These are phyloP conservation scores for Acrocephalus kingi DNA, from an alignment of 2,113 vertebrate genomes.

Conservation along the genomic window DNA sequence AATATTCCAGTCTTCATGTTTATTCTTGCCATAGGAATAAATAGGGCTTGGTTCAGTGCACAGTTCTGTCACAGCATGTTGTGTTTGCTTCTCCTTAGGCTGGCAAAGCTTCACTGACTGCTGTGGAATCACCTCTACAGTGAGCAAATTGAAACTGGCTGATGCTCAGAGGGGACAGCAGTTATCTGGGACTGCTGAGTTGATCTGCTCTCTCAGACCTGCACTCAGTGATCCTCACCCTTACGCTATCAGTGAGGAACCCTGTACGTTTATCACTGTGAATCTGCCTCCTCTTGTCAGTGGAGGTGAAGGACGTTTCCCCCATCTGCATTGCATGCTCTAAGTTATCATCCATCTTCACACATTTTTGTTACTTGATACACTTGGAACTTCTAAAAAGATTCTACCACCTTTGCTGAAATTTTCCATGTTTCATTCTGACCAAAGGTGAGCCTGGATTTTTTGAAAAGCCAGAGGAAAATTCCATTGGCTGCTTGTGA, in stretches of 20 bases:
- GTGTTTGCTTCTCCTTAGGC: not conserved
- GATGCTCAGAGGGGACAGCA: not conserved
- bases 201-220: not conserved
- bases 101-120: not conserved
- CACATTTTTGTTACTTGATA: not conserved
- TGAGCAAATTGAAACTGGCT: not conserved
- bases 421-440: slow-evolving; percentile 7
- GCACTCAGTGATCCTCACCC: not conserved
- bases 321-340: not conserved
- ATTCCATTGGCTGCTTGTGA: slow-evolving; percentile 14
- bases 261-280: not conserved
- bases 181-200: not conserved
- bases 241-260: not conserved
- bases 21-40: slow-evolving; percentile 12
- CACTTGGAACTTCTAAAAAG: not conserved
- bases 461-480: slow-evolving; percentile 40
- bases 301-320: rapidly evolving
- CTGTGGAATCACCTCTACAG: not conserved
- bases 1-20: slow-evolving; percentile 18
- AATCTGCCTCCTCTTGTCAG: not conserved
- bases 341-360: not conserved
- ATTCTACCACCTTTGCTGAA: not conserved
- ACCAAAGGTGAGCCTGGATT: not conserved
- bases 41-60: not conserved
- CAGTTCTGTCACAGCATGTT: not conserved